Evolutionary conservation across 2,113 vertebrate genomes (phyloP).

Genomic region (Leiothrix lutea): DNA sequence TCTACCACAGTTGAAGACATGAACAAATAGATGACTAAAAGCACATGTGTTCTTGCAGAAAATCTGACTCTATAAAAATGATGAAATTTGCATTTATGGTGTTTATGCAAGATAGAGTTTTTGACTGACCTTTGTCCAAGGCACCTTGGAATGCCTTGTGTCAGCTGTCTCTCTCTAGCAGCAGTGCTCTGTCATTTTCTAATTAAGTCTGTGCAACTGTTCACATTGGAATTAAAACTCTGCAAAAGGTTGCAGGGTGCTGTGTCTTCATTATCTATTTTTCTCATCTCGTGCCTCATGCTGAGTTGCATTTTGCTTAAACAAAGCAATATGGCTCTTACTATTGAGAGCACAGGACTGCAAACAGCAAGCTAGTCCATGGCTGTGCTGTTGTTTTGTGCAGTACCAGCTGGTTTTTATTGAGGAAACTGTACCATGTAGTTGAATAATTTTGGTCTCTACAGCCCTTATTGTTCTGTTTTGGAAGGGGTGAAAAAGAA

Average conservation of each 20-base stretch:
- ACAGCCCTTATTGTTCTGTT: background rate
- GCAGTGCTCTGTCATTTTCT: background rate
- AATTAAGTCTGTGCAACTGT: background rate
- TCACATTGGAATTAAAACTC: background rate
- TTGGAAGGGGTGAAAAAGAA: background rate
- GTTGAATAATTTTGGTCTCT: constrained; percentile 17
- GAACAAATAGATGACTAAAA: background rate
- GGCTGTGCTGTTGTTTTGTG: background rate
- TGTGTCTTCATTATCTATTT: background rate
- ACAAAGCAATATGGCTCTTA: constrained; percentile 4
- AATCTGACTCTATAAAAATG: background rate
- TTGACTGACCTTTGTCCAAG: background rate
- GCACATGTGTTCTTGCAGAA: background rate
- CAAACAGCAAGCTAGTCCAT: background rate
- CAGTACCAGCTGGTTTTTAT: constrained; percentile 26
- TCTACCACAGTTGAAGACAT: background rate
- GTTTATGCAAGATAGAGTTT: background rate
- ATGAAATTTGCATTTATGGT: background rate
- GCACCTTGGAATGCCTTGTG: background rate
- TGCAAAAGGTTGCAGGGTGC: background rate
- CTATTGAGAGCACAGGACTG: background rate
- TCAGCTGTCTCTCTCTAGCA: background rate
- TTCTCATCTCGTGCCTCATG: background rate
- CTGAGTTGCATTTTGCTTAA: background rate
- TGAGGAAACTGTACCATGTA: background rate